Conservation (phyloP, 2,797 vertebrate genomes). For the Avahi laniger region DNA sequence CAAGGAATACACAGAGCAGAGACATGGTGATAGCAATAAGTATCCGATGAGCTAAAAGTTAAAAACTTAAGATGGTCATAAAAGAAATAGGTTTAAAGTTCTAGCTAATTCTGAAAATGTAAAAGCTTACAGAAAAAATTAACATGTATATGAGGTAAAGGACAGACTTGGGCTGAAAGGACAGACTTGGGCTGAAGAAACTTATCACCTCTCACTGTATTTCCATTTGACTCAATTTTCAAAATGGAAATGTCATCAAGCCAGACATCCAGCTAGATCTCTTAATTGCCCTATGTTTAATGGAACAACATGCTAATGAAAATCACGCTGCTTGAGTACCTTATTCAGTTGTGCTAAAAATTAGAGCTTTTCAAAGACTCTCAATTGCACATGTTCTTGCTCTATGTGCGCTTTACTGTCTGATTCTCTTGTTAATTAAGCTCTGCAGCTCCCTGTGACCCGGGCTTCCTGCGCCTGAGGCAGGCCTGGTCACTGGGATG, state of each 20-base stretch:
- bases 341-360: neutral
- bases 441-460: neutral
- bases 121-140: neutral
- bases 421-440: slow-evolving; percentile 42
- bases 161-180: neutral
- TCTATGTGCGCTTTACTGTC: neutral
- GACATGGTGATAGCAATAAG: neutral
- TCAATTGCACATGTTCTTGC: neutral
- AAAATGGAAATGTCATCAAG: neutral
- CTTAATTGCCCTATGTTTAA: neutral
- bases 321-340: neutral
- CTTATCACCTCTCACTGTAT: neutral
- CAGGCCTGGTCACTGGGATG: neutral
- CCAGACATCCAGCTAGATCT: neutral
- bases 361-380: neutral
- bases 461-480: neutral
- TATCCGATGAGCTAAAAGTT: neutral
- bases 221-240: neutral
- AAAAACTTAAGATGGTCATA: neutral
- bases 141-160: neutral
- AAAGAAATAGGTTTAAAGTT: neutral
- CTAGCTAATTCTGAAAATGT: neutral
- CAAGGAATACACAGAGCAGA: neutral
- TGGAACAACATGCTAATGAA: neutral
- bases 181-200: neutral